Evolutionary conservation across 1,140 invertebrate species (phyloP), one percentile per base, ranked within the genome.

Genomic region (Ectropis grisescens): DNA sequence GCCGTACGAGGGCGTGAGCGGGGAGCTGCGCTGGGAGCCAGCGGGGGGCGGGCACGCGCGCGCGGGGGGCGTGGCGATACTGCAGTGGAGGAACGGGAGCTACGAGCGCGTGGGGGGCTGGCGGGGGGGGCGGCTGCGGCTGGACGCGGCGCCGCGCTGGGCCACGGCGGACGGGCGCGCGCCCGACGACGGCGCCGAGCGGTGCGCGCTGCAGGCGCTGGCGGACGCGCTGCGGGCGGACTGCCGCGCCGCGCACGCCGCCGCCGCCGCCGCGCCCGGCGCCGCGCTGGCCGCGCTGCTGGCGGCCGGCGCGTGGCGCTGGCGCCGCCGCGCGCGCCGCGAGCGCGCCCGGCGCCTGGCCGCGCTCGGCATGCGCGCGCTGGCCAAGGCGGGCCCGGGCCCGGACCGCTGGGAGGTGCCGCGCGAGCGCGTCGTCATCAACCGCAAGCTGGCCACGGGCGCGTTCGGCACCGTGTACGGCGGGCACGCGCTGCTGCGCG

Each of bases 261-360:
- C 1, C 96, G 95, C 69, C 93, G 93, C 5, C 15, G 33, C 11
- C 4, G 50, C 49, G 25, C 32, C 19, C 5, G 19, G 40, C 2
- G 50, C 36, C 2, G 11, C 41, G 1, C 23, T 54, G 5, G 26
- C 31, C 57, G 91, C 91, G 1, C 83, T 87, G 26, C 85, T 94
- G 12, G 76, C 85, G 4, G 86, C 82, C 0, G 85, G 86, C 19
- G 88, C 6, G 88, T n/a, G 95, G 93, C 93, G 86, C 90, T 1
- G 90, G 93, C 1, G 93, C 96, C 0, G 95, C 95, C 6, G 94
- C 97, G 95, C 95, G 0, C 80, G 97, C 0, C 38, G 35, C 19
- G 96, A 97, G 70, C 74, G 88, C 6, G 92, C 92, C 96, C 58
- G 95, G 95, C n/a, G 94, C 97, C 66, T 97, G 97, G 50, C 82